phyloP scores from a whole-genome alignment of 2,888 invertebrate genomes.

The Leptothorax acervorum region DNA sequence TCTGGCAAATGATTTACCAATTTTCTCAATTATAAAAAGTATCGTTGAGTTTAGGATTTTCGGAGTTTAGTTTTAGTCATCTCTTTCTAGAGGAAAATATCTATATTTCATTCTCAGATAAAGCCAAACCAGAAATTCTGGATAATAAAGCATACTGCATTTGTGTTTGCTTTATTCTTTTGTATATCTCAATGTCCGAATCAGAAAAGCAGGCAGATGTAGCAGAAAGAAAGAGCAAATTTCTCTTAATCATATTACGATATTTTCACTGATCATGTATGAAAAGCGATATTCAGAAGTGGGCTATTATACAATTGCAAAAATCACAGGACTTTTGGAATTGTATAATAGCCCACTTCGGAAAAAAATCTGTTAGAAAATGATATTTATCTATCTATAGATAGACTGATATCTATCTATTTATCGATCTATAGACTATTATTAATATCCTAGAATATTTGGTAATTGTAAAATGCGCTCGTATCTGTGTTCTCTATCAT shows the following conservation, averaged over 20 bases:
- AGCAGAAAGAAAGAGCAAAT: neutral
- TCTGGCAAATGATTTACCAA: neutral
- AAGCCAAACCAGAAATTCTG: neutral
- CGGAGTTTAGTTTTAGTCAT: neutral
- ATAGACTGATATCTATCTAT: too few species aligned
- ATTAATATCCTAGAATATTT: constrained; percentile 1
- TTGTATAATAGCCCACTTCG: neutral
- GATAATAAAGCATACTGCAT: neutral
- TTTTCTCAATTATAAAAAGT: neutral
- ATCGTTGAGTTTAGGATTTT: neutral
- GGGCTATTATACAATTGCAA: neutral
- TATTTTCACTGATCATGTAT: neutral
- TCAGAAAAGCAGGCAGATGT: neutral
- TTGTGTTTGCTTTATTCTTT: neutral
- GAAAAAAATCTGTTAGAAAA: neutral
- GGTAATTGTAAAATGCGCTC: neutral
- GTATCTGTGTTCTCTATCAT: constrained; percentile 9
- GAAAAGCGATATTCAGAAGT: neutral
- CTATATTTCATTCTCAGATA: neutral
- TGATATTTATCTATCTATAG: neutral
- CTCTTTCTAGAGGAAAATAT: neutral
- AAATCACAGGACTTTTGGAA: neutral
- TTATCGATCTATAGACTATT: neutral
- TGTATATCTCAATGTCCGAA: neutral
- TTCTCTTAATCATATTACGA: neutral